A percentile compares a stretch with the other conserved stretches of the same genome.
Evolutionary conservation across 2,113 vertebrate species (phyloP).

Genomic region (Ranitomeya imitator): DNA sequence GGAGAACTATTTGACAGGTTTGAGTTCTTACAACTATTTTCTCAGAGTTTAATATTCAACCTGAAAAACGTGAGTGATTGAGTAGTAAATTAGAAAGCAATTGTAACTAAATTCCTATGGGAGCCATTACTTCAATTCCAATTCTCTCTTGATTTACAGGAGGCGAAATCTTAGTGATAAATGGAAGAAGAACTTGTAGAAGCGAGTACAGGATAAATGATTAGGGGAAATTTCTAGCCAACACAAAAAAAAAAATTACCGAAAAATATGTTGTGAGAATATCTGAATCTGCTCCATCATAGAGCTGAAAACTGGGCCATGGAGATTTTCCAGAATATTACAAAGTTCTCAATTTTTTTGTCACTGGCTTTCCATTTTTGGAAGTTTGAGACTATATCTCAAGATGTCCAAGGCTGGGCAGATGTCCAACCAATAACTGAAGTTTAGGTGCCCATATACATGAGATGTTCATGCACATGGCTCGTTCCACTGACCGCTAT

Average conservation of each 20-base stretch:
- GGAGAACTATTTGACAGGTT: slow-evolving; percentile 24
- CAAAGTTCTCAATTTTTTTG: not conserved
- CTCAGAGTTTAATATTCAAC: slow-evolving; percentile 36
- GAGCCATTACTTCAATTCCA: slow-evolving; percentile 41
- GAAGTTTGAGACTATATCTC: not conserved
- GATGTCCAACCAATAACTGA: no score
- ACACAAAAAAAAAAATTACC: not conserved
- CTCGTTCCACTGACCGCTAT: no score
- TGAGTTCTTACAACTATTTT: slow-evolving; percentile 14
- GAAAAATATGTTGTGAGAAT: not conserved
- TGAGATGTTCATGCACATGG: no score
- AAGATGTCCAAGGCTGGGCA: not conserved
- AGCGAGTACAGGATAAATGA: slow-evolving; percentile 2
- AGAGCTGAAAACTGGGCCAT: not conserved
- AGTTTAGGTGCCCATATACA: no score
- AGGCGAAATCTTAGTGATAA: slow-evolving; percentile 16
- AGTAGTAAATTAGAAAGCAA: slow-evolving; percentile 38
- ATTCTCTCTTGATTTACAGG: slow-evolving; percentile 36
- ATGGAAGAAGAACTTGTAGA: not conserved
- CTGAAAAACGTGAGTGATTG: slow-evolving; percentile 20
- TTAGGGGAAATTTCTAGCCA: not conserved
- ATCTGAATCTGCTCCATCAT: not conserved
- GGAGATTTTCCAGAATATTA: not conserved
- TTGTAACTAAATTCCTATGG: slow-evolving; percentile 33
- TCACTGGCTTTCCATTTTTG: not conserved